phyloP scores from a whole-genome alignment of 2,113 vertebrate genomes.

The Rutilus rutilus region DNA sequence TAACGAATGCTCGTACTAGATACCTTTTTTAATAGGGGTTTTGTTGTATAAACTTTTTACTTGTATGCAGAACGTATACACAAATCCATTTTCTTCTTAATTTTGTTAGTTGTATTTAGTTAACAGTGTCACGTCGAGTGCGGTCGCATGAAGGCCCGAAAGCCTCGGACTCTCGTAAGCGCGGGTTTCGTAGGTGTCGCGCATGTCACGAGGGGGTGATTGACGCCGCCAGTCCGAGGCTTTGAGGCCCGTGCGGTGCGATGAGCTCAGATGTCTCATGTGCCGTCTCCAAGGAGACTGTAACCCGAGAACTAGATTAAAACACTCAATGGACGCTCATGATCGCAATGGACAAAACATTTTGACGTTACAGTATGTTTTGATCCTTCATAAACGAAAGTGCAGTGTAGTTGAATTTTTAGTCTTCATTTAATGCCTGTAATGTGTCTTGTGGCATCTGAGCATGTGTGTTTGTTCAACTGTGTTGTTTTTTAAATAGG shows the following conservation, averaged over 20 bases:
- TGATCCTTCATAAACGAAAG: background rate
- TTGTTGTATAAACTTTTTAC: background rate
- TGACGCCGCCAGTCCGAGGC: constrained; percentile 53
- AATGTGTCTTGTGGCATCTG: background rate
- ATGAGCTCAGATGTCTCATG: constrained; percentile 22
- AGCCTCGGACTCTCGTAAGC: constrained; percentile 45
- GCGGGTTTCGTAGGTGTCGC: too few species aligned
- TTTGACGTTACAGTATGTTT: background rate
- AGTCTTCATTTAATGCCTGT: background rate
- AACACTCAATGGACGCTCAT: background rate
- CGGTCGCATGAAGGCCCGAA: constrained; percentile 44
- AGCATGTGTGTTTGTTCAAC: constrained; percentile 14
- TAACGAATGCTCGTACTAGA: background rate
- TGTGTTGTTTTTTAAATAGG: constrained; percentile 35
- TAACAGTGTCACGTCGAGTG: constrained; percentile 1
- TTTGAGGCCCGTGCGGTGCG: constrained; percentile 53
- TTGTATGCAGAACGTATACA: background rate
- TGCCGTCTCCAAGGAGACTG: constrained; percentile 10
- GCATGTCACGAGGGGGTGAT: background rate
- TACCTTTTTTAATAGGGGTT: background rate
- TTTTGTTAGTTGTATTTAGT: background rate
- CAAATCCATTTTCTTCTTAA: background rate
- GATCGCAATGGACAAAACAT: background rate
- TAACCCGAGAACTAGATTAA: constrained; percentile 2
- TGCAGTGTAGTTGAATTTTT: background rate